phyloP scores from a whole-genome alignment of 2,797 vertebrate genomes.

The Tenualosa ilisha region DNA sequence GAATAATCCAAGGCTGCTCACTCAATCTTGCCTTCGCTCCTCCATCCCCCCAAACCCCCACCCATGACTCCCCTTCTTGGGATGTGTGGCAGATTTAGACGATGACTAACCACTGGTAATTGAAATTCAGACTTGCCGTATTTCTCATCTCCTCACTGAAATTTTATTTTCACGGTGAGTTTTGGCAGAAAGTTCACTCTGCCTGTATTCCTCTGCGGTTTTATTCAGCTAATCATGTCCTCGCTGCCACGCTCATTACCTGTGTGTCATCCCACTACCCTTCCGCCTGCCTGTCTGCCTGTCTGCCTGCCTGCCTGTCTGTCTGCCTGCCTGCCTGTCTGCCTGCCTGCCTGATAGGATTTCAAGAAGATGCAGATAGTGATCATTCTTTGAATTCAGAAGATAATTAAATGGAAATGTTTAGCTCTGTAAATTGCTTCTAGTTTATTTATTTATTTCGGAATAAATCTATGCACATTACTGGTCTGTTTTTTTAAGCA shows the following conservation, averaged over 20 bases:
- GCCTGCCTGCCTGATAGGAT: not conserved
- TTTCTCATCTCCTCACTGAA: not conserved
- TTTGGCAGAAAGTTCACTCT: not conserved
- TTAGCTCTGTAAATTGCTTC: not conserved
- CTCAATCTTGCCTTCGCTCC: not conserved
- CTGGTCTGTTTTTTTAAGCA: not conserved
- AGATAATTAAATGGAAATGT: not conserved
- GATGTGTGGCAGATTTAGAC: not conserved
- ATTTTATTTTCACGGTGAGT: not conserved
- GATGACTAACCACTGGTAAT: not conserved
- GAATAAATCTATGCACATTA: not conserved
- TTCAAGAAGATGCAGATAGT: not conserved
- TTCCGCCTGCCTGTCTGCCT: too few relatives aligned
- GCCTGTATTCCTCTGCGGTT: not conserved
- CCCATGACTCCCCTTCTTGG: not conserved
- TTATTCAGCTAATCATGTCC: not conserved
- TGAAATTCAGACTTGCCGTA: conserved; percentile 1
- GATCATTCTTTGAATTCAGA: not conserved
- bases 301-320: too few relatives aligned
- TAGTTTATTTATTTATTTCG: not conserved
- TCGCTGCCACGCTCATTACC: not conserved
- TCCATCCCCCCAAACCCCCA: too few relatives aligned
- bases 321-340: too few relatives aligned
- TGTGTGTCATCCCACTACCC: not conserved
- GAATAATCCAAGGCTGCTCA: not conserved